Base-by-base conservation (phyloP, 2,888 invertebrate species). In the Mesorhabditis sp. region DNA sequence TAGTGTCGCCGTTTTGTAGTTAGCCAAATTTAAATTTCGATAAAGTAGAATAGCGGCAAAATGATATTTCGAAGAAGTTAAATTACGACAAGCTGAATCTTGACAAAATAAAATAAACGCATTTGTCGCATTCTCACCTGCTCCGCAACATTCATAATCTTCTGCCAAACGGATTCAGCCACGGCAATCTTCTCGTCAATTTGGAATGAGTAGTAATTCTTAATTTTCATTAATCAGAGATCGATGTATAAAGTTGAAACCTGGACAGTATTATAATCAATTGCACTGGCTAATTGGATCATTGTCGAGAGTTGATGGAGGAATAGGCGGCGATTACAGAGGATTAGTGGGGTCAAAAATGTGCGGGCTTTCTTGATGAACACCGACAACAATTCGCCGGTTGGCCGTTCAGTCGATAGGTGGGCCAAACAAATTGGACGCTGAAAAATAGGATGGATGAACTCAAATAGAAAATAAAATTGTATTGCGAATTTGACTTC, bases 281-380 rank as follows among this genome's bases (percentile, higher is more conserved):
- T 66, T 15, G 43, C 63, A 42, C 76, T 73, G 5, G 76, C 72
- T 65, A 75, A 70, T 62, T 72, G 67, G 42, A 74, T 72, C 65
- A 76, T 70, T 65, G 75, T 76, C 3, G 72, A 72, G 15, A 78
- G 72, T 67, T 74, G 74, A 2, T 72, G 66, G 62, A 78, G 72
- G 66, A 83, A 82, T 28, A 79, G 70, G 15, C 78, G 74, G 42
- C 82, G 71, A 72, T 83, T 83, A 70, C 83, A 83, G 42, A 80
- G 70, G n/a, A 83, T 43, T 4, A 82, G 63, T 3, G 83, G 82
- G 4, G 74, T 69, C 5, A 82, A 68, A 5, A 76, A 43, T 13
- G 75, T 67, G 62, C 70, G 66, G 43, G 61, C 62, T 50, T 63
- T 41, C 42, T 67, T 42, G 66, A 64, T 65, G 67, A 77, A 79